Percentiles rank a stretch among this genome's conserved stretches.
phyloP scores from a whole-genome alignment of 2,113 vertebrate genomes.

The Cyanoliseus patagonus region DNA sequence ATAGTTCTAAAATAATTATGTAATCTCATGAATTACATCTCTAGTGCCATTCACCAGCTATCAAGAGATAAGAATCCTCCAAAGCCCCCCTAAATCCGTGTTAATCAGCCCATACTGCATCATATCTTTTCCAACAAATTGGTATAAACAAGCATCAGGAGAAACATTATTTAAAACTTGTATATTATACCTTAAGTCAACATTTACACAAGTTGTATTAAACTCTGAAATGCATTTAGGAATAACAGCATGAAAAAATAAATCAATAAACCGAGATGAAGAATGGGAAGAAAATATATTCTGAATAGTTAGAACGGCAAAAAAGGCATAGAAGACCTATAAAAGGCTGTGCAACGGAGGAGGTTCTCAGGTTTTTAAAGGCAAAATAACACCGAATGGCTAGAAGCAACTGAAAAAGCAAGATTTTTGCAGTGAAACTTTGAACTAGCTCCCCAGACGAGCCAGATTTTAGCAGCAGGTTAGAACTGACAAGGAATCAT shows the following conservation, averaged over 20 bases:
- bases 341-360: neutral
- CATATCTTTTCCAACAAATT: neutral
- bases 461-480: neutral
- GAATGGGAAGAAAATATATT: neutral
- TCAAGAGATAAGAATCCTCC: neutral
- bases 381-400: neutral
- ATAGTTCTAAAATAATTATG: neutral
- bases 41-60: neutral
- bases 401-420: neutral
- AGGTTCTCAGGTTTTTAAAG: neutral
- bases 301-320: neutral
- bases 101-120: neutral
- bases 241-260: neutral
- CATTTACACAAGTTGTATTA: neutral
- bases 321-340: rapidly evolving
- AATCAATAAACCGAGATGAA: neutral
- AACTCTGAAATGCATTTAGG: neutral
- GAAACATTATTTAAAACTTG: neutral
- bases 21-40: neutral
- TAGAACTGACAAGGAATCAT: rapidly evolving
- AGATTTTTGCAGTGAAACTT: neutral
- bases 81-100: neutral
- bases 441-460: neutral
- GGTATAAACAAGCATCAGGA: neutral
- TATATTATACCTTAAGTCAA: neutral